Conservation (phyloP, 2,888 invertebrate species). For the Nowickia ferox region DNA sequence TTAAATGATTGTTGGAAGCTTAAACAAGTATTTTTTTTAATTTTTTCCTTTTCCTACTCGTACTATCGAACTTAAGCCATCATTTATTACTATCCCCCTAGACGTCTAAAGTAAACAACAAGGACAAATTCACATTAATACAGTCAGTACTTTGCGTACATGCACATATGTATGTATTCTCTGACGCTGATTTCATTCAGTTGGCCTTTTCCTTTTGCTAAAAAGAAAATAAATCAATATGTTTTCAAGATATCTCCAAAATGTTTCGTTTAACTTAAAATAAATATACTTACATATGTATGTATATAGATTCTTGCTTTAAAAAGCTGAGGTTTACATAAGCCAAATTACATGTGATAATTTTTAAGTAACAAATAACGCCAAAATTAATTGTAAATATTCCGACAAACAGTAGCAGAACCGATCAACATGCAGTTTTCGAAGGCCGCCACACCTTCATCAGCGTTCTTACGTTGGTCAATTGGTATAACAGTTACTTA, state of each 20-base stretch:
- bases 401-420: no score
- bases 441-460: no score
- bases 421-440: no score
- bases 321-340: no score
- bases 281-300: not conserved
- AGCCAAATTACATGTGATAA: no score
- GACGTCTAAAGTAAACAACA: constrained; percentile 41
- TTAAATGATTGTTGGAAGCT: constrained; percentile 63
- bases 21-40: constrained; percentile 29
- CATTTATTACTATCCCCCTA: constrained; percentile 42
- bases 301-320: no score
- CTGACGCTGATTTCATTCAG: not conserved
- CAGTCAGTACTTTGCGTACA: not conserved
- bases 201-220: not conserved
- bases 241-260: not conserved
- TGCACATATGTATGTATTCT: not conserved
- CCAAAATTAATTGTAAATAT: no score
- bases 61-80: constrained; percentile 33
- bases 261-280: not conserved
- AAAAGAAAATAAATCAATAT: constrained; percentile 6
- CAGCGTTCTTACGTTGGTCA: no score
- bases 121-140: not conserved
- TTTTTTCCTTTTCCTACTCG: constrained; percentile 4
- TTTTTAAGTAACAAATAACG: no score
- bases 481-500: no score